Evolutionary conservation across 2,888 invertebrate genomes (phyloP).

Genomic region (Macropis europaea): DNA sequence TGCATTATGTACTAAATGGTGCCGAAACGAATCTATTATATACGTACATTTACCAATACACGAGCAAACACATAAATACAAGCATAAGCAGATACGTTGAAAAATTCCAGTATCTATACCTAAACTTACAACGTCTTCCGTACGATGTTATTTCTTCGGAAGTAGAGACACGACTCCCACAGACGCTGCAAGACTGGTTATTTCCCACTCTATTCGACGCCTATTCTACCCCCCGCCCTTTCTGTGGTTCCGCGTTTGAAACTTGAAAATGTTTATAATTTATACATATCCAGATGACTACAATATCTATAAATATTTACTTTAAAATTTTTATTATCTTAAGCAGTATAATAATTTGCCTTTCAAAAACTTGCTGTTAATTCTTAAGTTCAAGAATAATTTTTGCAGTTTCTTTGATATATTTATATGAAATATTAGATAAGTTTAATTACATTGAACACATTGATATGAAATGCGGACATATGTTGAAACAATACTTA

Average conservation of each 20-base stretch:
- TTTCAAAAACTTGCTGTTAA: no score
- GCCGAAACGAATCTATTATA: neutral
- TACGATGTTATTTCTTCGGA: conserved; percentile 76
- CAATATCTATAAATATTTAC: no score
- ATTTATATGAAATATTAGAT: no score
- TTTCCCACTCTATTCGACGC: conserved; percentile 65
- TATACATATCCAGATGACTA: conserved; percentile 43
- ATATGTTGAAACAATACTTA: no score
- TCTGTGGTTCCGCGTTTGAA: conserved; percentile 57
- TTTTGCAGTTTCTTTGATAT: no score
- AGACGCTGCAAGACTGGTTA: conserved; percentile 68
- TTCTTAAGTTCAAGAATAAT: no score
- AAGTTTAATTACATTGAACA: no score
- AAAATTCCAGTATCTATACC: conserved; percentile 63
- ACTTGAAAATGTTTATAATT: conserved; percentile 57
- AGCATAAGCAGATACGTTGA: conserved; percentile 22
- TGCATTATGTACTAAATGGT: neutral
- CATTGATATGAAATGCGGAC: no score
- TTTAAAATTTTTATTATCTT: no score
- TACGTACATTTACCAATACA: neutral
- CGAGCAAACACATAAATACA: conserved; percentile 32
- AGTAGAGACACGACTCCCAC: conserved; percentile 77
- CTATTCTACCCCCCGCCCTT: conserved; percentile 63
- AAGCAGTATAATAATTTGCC: no score
- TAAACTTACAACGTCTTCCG: conserved; percentile 68